phyloP scores from a whole-genome alignment of 2,113 vertebrate species.

The Grammomys dolichurus region DNA sequence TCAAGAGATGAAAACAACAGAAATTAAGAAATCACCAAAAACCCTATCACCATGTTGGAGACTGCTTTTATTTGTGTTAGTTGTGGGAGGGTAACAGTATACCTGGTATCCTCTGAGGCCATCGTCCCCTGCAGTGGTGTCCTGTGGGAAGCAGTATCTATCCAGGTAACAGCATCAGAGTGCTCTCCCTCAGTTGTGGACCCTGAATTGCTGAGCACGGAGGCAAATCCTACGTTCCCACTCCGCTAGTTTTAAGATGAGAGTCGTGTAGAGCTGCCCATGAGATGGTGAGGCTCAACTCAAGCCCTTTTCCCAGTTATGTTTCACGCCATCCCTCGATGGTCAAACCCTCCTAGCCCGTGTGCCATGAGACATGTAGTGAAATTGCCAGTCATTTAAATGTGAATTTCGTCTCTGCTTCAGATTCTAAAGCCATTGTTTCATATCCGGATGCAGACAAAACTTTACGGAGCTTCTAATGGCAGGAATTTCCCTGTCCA shows the following conservation, averaged over 20 bases:
- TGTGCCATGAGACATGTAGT: neutral
- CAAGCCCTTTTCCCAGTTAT: neutral
- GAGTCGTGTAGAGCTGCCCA: rapidly evolving
- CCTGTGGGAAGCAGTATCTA: neutral
- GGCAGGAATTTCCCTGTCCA: neutral
- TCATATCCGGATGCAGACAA: neutral
- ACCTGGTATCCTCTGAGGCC: neutral
- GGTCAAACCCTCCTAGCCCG: neutral
- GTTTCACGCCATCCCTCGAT: too few species aligned
- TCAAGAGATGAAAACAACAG: neutral
- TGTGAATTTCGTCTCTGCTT: neutral
- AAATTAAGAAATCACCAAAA: neutral
- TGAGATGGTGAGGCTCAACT: neutral
- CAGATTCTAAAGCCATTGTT: neutral
- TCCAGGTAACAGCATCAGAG: neutral
- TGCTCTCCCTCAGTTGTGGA: neutral
- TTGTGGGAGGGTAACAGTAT: neutral
- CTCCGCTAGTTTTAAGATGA: neutral
- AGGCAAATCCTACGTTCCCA: neutral
- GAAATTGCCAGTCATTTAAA: neutral
- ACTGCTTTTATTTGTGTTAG: neutral
- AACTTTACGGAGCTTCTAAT: neutral
- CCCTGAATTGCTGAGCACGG: neutral
- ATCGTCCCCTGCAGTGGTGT: neutral
- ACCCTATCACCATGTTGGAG: neutral